phyloP scores from a whole-genome alignment of 2,888 invertebrate genomes.

The Drosophila longiperda region DNA sequence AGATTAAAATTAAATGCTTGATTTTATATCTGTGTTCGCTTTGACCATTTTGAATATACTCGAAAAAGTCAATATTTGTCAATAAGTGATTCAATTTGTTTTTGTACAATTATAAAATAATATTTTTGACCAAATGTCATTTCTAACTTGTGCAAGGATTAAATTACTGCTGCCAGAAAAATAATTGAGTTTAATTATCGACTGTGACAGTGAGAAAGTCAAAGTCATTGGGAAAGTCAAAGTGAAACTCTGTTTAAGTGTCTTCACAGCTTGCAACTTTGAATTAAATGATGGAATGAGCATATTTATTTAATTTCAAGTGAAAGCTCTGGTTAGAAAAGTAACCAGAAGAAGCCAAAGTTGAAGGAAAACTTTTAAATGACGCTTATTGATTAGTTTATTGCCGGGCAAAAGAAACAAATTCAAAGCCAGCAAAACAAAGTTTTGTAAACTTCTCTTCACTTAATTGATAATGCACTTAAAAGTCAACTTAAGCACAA shows the following conservation, averaged over 20 bases:
- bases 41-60: neutral
- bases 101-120: neutral
- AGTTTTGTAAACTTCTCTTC: conserved; percentile 22
- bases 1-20: neutral
- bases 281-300: conserved; percentile 19
- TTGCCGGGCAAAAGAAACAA: conserved; percentile 21
- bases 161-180: neutral
- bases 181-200: neutral
- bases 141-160: neutral
- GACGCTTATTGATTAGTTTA: conserved; percentile 65
- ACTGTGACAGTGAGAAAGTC: neutral
- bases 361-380: conserved; percentile 53
- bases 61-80: neutral
- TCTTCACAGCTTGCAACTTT: neutral
- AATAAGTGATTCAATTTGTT: neutral
- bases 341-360: conserved; percentile 7
- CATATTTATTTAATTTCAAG: conserved; percentile 51
- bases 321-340: conserved; percentile 33
- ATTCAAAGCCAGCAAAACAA: conserved; percentile 23
- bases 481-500: conserved; percentile 11
- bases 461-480: conserved; percentile 20
- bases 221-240: neutral
- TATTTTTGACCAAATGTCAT: neutral
- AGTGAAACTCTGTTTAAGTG: neutral
- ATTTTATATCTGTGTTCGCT: neutral